Base-by-base conservation (phyloP, 2,113 vertebrate species). In the Litocranius walleri region DNA sequence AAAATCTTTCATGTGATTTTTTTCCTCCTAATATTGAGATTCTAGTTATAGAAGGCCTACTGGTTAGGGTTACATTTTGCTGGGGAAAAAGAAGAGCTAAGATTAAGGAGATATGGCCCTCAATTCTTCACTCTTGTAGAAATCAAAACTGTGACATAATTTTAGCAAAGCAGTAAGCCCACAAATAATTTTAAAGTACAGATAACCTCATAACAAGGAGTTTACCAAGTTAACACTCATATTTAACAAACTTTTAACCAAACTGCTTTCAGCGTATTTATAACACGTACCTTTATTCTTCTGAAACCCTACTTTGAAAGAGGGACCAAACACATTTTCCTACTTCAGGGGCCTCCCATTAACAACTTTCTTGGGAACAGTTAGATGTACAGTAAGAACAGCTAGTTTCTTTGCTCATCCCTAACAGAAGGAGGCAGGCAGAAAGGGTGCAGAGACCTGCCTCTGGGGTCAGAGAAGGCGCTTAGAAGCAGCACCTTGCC, bases 101-200 rank as follows among this genome's bases (percentile, higher is more conserved):
- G 64, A 71, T 85, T 16, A 85, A 50, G 43, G 77, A 23, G 92
- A 33, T 43, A 94, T 54, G 59, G n/a, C 57, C 10, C 25, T 95
- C 15, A 61, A 13, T 67, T 43, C 36, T 94, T 83, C 62, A 82
- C 19, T 52, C 80, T 77, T 82, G 7, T 40, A 77, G 33, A 81
- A 43, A 62, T 56, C 85, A 93, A 92, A 98, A 88, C 50, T 21
- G 45, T 87, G 57, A 94, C 23, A 11, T 23, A 57, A 83, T 57
- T 95, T 64, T 92, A 93, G 86, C 30, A 62, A 80, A 96, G 83
- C 9, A 61, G 56, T 88, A 92, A 93, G 54, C 33, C 91, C 85
- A 93, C 27, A 71, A 90, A 91, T 57, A 91, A 80, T 71, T 91
- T 84, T 54, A 57, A 82, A 88, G 61, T 80, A 92, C 10, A 62